Base-by-base conservation (phyloP, 2,888 invertebrate species). In the Anthrax anthrax region DNA sequence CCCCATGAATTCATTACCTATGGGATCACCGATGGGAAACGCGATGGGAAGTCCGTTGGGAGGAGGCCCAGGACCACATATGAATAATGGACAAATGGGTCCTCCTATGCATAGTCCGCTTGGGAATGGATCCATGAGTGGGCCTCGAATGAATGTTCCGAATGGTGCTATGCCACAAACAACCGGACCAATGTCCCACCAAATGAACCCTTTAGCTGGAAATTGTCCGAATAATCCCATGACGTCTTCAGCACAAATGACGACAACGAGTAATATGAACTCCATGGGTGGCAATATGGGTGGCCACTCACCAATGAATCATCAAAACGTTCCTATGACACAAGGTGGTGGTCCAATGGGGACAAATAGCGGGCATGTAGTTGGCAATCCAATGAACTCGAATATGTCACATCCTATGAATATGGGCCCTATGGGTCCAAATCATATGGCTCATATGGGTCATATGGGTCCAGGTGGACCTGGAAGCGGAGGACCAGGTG, bases 101-200 rank as follows among this genome's bases (percentile, higher is more conserved):
- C 82, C 83, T 44, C 83, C 78, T 12, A 80, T 85, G 77, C 83
- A 81, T 56, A 82, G 80, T 68, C 81, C 80, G 40, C 64, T 78
- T 50, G 78, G 78, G 14, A 76, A 77, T 54, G 77, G 78, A 45
- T 77, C 78, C 40, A 75, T 76, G 70, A 50, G 50, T 16, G 51
- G 53, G 18, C 53, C 54, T 37, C 51, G 57, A 38, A 55, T 56
- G 74, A 74, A 61, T 72, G 73, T 67, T 70, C 74, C 50, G 71
- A 77, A 70, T 69, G 77, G 58, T 70, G 74, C 54, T 71, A 74
- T 74, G 73, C 72, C 50, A 67, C 72, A 52, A 70, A 63, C 61
- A 70, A 58, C 51, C 42, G 55, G 54, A 9, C 53, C 71, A 70
- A 75, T 63, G 75, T 75, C 64, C 47, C 65, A 66, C 52, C 67